Conservation (phyloP, 2,113 vertebrate species). For the Dasyurus viverrinus region DNA sequence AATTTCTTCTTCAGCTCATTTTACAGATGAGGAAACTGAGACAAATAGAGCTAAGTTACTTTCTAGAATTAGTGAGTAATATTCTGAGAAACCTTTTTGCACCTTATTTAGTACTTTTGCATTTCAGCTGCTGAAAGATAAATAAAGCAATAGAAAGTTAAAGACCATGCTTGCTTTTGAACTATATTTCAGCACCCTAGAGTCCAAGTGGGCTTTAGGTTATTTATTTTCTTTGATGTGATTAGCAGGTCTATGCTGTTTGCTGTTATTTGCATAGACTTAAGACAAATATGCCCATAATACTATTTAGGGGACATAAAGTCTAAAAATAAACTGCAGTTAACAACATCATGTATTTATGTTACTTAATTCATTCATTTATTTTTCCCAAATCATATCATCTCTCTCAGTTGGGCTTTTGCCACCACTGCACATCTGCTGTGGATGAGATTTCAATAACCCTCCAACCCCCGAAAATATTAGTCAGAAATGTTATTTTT, state of each 20-base stretch:
- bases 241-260: not conserved
- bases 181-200: conserved; percentile 12
- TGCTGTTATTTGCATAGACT: not conserved
- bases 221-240: not conserved
- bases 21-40: not conserved
- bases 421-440: not conserved
- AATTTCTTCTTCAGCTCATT: not conserved
- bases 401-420: not conserved
- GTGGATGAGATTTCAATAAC: conserved; percentile 25
- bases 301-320: not conserved
- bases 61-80: not conserved
- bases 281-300: not conserved
- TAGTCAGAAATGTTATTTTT: conserved; percentile 4
- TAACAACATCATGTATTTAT: conserved; percentile 18
- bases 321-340: conserved; percentile 28
- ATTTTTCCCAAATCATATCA: conserved; percentile 21
- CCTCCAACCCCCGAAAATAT: not conserved
- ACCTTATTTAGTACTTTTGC: not conserved
- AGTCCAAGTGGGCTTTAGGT: not conserved
- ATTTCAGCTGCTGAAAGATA: not conserved
- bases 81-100: not conserved
- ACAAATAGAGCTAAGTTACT: no score
- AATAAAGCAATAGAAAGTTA: not conserved
- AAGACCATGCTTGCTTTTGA: not conserved
- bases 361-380: not conserved